Conservation (phyloP, 2,113 vertebrate species). For the Eubucco bourcierii region DNA sequence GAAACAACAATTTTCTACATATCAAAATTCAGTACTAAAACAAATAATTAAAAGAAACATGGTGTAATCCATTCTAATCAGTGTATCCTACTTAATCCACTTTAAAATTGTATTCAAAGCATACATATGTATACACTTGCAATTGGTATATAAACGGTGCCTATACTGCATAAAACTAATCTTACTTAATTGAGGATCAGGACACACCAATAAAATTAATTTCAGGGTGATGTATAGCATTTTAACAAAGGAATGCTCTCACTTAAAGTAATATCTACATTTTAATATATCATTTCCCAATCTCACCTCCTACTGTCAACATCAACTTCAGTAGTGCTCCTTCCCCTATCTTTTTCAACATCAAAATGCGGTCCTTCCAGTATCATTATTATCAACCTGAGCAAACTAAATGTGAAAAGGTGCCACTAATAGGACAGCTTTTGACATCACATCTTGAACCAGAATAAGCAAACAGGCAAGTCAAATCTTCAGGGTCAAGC, state of each 20-base stretch:
- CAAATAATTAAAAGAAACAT: not conserved
- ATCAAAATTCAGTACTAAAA: not conserved
- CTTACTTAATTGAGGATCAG: not conserved
- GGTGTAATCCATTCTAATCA: not conserved
- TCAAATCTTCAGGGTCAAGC: conserved; percentile 77
- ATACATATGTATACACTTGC: not conserved
- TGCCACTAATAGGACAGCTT: conserved; percentile 75
- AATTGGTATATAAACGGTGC: not conserved
- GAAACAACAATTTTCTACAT: not conserved
- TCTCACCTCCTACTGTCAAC: conserved; percentile 73
- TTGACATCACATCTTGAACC: conserved; percentile 79
- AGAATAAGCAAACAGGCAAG: conserved; percentile 77
- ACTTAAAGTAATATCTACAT: conserved; percentile 33
- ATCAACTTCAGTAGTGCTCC: conserved; percentile 66
- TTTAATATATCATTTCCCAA: conserved; percentile 58
- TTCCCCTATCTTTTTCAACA: conserved; percentile 72
- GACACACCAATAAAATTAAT: not conserved
- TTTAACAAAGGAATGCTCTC: conserved; percentile 38
- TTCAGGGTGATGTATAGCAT: not conserved
- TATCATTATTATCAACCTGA: conserved; percentile 72
- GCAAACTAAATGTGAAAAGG: conserved; percentile 76
- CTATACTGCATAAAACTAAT: not conserved
- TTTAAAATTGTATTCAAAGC: not conserved
- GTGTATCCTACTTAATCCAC: not conserved
- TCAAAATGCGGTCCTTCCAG: conserved; percentile 74